phyloP scores from a whole-genome alignment of 2,797 vertebrate species.

The Diceros bicornis region DNA sequence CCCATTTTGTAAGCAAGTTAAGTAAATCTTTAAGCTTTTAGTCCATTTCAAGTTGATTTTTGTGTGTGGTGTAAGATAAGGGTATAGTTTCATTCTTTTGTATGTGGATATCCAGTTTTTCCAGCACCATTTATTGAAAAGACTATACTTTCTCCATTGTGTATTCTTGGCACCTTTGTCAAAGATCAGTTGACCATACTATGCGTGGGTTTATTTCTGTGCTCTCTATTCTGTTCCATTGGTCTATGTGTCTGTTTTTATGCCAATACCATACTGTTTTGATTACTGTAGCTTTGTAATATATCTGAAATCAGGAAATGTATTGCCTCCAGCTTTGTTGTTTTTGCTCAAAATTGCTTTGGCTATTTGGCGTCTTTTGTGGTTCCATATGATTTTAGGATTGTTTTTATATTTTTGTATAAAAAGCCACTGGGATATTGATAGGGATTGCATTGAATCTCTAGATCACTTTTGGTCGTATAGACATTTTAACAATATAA shows the following conservation, averaged over 20 bases:
- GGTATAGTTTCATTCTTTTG: not conserved
- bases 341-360: not conserved
- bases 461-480: not conserved
- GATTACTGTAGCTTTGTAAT: not conserved
- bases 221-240: not conserved
- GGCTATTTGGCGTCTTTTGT: not conserved
- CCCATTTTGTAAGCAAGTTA: not conserved
- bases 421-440: not conserved
- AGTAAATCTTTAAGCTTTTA: not conserved
- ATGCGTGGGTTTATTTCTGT: not conserved
- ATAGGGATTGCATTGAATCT: not conserved
- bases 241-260: not conserved
- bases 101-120: not conserved
- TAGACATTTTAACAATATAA: not conserved
- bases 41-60: not conserved
- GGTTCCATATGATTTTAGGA: not conserved
- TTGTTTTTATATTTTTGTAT: not conserved
- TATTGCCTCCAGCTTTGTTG: not conserved
- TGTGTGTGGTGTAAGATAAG: not conserved
- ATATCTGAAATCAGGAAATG: not conserved
- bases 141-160: not conserved
- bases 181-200: not conserved
- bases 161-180: not conserved
- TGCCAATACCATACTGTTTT: not conserved
- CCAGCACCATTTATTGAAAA: not conserved